Evolutionary conservation across 1,140 invertebrate species (phyloP), one percentile per base, ranked within the genome.

Genomic region (Hypothenemus hampei): DNA sequence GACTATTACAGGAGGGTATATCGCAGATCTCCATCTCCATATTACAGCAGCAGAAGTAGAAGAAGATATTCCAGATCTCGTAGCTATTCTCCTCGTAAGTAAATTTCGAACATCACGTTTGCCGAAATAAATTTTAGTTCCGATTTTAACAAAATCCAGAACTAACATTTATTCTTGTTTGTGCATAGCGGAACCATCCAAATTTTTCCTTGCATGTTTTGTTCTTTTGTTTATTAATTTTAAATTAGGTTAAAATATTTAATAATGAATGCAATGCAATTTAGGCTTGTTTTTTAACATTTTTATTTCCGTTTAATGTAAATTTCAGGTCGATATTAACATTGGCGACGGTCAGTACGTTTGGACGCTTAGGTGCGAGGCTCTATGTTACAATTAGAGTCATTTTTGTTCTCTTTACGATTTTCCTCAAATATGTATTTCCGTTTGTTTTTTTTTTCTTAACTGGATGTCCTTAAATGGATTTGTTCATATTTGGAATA

Each of bases 51-150:
- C 62, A 70, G 75, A 47, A 77, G 79, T 60, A 87, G 89, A 66
- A 86, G 89, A 15, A 48, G 63, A 58, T 80, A 84, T 40, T 87
- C 85, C 16, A 77, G 87, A 62, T 89, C 88, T 60, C 81, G 87
- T 58, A 91, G 89, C 62, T 91, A 90, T 74, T 88, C 87, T 58
- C 89, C 89, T 72, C 86, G 89, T 91, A 82, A 84, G 82, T 85
- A 58, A 8, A 22, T 11, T 7, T 26, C n/a, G n/a, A n/a, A n/a
- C n/a, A n/a, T n/a, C n/a, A n/a, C n/a, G n/a, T n/a, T n/a, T n/a
- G n/a, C n/a, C n/a, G n/a, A n/a, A n/a, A n/a, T n/a, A n/a, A n/a
- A n/a, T n/a, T n/a, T n/a, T n/a, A n/a, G n/a, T n/a, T n/a, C n/a
- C n/a, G n/a, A n/a, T n/a, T n/a, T n/a, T n/a, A n/a, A n/a, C n/a